These are phyloP conservation scores for Leptinotarsa defecta DNA, from an alignment of 1,140 invertebrate genomes.

Conservation along the genomic window DNA sequence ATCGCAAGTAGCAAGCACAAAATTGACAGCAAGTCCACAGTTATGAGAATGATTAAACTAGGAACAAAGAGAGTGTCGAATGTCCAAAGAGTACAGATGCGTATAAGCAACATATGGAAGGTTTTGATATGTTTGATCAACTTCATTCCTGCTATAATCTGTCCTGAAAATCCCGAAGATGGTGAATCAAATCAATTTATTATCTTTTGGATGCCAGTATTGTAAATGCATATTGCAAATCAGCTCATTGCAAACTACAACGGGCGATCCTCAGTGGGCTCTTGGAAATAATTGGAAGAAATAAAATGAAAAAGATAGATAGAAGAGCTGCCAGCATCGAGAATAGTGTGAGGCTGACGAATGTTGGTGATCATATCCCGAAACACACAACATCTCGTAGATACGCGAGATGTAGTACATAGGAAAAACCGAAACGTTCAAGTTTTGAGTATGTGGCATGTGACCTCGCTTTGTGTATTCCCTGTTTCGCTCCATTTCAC, in stretches of 20 bases:
- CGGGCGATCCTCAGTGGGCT: not conserved
- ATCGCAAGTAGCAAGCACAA: not conserved
- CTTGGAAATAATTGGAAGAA: not conserved
- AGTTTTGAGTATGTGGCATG: too few species aligned
- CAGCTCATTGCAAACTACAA: not conserved
- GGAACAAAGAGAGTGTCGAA: conserved; percentile 29
- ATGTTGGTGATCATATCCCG: not conserved
- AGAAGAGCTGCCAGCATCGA: not conserved
- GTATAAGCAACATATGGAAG: conserved; percentile 32
- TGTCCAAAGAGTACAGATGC: conserved; percentile 41
- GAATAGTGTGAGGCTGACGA: not conserved
- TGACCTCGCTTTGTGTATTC: too few species aligned
- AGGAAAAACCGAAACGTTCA: not conserved
- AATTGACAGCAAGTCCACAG: not conserved
- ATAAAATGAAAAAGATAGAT: too few species aligned
- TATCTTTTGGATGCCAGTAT: too few species aligned
- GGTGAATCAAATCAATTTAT: conserved; percentile 55
- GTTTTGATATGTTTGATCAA: conserved; percentile 53
- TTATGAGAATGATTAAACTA: not conserved
- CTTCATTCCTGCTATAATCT: conserved; percentile 50
- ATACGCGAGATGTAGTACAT: too few species aligned
- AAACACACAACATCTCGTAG: not conserved
- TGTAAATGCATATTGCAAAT: not conserved
- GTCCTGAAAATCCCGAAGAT: conserved; percentile 27
- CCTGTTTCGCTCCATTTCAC: too few species aligned